Evolutionary conservation across 30 jellyfish, hydroid and myxozoan genomes (phyloP).

Genomic region (Aurelia sp.): DNA sequence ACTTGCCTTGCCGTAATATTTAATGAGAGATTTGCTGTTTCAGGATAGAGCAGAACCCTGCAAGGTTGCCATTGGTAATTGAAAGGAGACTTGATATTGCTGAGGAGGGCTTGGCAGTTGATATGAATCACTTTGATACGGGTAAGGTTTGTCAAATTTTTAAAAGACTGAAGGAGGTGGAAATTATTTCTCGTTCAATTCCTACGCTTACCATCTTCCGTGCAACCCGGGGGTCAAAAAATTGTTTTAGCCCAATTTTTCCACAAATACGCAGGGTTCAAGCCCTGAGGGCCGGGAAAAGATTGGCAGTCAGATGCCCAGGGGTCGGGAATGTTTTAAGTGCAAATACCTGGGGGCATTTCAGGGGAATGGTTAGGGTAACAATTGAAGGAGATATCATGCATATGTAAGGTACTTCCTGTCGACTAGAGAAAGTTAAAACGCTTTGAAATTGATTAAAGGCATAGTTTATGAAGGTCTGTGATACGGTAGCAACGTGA

Average conservation of each 20-base stretch:
- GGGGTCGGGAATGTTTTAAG: no score
- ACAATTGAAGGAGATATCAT: no score
- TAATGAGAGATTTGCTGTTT: not conserved
- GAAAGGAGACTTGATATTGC: conserved; percentile 79
- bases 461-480: no score
- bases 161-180: not conserved
- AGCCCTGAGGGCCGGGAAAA: no score
- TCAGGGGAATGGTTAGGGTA: no score
- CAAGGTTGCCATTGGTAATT: conserved; percentile 68
- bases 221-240: not conserved
- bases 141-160: conserved; percentile 37
- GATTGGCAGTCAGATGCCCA: no score
- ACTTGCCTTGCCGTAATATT: no score
- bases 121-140: conserved; percentile 91
- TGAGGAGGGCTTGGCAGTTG: conserved; percentile 98
- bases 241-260: not conserved
- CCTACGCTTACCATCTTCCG: not conserved
- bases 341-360: no score
- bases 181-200: not conserved
- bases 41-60: conserved; percentile 70
- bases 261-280: not conserved
- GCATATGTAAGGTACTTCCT: no score
- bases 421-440: no score
- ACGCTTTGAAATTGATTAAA: no score
- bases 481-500: no score